Evolutionary conservation across 35 echinoderm and acorn worm species (phyloP).

Genomic region (Amphiura filiformis): DNA sequence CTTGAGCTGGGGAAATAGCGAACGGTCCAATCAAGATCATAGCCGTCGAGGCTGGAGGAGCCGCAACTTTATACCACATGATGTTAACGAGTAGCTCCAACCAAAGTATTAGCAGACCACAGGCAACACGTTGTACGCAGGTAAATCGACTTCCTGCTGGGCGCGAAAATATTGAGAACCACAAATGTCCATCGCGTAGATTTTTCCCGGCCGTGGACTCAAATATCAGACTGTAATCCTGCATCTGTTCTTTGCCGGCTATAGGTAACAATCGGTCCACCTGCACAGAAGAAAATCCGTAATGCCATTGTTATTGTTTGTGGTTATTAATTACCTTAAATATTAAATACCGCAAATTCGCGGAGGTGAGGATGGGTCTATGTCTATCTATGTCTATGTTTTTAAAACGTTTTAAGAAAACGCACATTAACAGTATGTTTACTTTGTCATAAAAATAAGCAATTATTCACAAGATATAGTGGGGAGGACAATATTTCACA

Average conservation of each 20-base stretch:
- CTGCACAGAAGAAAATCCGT: too few relatives aligned
- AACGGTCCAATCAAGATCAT: conserved; percentile 78
- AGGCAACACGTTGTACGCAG: conserved; percentile 75
- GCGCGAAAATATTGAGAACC: conserved; percentile 84
- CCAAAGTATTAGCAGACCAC: conserved; percentile 90
- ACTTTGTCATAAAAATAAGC: too few relatives aligned
- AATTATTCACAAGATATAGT: too few relatives aligned
- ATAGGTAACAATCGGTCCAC: conserved; percentile 88
- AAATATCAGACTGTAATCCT: conserved; percentile 85
- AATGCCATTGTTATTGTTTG: too few relatives aligned
- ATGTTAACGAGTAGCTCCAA: conserved; percentile 90
- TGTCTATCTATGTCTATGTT: too few relatives aligned
- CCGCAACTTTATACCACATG: conserved; percentile 76
- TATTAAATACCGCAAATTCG: too few relatives aligned
- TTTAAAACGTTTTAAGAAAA: too few relatives aligned
- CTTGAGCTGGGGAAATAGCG: conserved; percentile 79
- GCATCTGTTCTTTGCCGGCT: conserved; percentile 96
- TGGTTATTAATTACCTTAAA: too few relatives aligned
- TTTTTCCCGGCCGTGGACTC: conserved; percentile 71
- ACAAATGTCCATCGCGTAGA: conserved; percentile 89
- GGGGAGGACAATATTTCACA: too few relatives aligned
- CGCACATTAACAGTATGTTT: too few relatives aligned
- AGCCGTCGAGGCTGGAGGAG: not conserved
- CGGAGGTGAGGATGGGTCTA: not conserved
- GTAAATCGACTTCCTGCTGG: conserved; percentile 83